phyloP scores from a whole-genome alignment of 2,797 vertebrate genomes.

The Poeciliopsis turneri region DNA sequence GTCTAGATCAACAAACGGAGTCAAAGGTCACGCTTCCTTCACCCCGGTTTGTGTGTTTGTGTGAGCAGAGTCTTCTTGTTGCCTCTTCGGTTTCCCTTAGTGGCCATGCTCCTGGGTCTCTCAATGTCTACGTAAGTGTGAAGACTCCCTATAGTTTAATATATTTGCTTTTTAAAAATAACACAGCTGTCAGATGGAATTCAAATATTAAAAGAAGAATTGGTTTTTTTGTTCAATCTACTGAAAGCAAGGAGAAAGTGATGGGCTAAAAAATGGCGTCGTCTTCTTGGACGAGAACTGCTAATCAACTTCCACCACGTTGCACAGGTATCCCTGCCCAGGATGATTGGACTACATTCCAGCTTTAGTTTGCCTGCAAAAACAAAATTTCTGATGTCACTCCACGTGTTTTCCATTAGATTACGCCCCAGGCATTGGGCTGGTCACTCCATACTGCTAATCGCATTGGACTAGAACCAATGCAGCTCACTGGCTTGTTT shows the following conservation, averaged over 20 bases:
- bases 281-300: background rate
- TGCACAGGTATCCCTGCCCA: background rate
- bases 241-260: background rate
- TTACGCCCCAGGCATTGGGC: background rate
- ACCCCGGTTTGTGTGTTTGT: slow-evolving; percentile 24
- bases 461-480: background rate
- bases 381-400: background rate
- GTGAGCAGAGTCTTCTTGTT: slow-evolving; percentile 29
- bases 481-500: background rate
- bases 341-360: background rate
- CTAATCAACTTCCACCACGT: background rate
- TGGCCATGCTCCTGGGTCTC: slow-evolving; percentile 10
- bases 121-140: slow-evolving; percentile 13
- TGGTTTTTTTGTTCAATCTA: background rate
- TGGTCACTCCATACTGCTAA: background rate
- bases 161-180: no score
- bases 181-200: no score
- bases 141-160: background rate
- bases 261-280: background rate
- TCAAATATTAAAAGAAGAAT: background rate
- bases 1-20: slow-evolving; percentile 68
- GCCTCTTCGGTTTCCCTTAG: slow-evolving; percentile 35
- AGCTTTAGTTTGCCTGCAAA: background rate
- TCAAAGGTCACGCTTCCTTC: slow-evolving; percentile 56
- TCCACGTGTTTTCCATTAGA: background rate